phyloP scores from a whole-genome alignment of 2,888 invertebrate species.

The Anaspis maculata region DNA sequence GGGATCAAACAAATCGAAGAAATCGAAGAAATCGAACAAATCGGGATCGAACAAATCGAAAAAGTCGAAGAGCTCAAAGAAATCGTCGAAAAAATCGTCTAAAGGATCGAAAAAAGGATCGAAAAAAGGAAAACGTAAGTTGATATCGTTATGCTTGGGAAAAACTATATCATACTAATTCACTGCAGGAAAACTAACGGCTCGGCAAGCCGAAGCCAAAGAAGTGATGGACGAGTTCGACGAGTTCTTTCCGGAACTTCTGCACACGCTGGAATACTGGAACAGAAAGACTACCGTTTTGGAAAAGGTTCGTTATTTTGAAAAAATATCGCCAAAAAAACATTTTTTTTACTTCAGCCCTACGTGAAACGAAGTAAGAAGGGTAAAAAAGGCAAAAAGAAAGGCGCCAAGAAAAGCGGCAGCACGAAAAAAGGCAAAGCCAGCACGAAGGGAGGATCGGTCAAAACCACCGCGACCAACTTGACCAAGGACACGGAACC shows the following conservation, averaged over 20 bases:
- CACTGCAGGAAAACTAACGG: constrained; percentile 14
- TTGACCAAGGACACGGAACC: neutral
- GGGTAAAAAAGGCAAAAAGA: constrained; percentile 1
- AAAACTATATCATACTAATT: neutral
- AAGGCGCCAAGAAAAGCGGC: constrained; percentile 1
- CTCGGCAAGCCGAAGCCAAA: constrained; percentile 17
- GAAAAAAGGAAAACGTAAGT: constrained; percentile 5
- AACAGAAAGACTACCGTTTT: constrained; percentile 23
- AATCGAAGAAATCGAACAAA: constrained; percentile 2
- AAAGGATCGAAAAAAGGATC: constrained; percentile 8
- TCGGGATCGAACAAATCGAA: constrained; percentile 10
- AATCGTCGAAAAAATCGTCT: neutral
- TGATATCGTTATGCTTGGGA: neutral
- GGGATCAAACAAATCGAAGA: constrained; percentile 4
- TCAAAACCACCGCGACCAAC: too few relatives aligned
- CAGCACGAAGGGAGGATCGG: neutral
- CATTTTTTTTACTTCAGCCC: too few relatives aligned
- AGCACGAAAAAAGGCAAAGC: neutral
- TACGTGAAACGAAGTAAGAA: too few relatives aligned
- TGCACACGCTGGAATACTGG: constrained; percentile 30
- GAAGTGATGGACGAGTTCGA: constrained; percentile 22
- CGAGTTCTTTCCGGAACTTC: constrained; percentile 17
- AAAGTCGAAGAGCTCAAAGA: constrained; percentile 8
- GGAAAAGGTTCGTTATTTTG: too few relatives aligned
- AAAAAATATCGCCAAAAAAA: constrained; percentile 3